Evolutionary conservation across 2,888 invertebrate species (phyloP).

Genomic region (Campoplex nolae): DNA sequence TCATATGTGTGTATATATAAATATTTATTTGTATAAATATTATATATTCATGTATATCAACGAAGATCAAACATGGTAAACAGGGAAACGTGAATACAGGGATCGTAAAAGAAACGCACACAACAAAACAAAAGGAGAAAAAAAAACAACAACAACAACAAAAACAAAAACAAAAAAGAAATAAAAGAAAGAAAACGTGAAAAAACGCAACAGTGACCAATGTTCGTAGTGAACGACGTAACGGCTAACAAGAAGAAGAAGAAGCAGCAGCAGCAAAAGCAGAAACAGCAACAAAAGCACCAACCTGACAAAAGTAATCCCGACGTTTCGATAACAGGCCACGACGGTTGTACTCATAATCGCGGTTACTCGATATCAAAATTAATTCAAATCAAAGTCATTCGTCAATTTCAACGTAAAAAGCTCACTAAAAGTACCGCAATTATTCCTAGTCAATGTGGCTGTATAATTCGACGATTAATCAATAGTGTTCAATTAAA

Average conservation of each 20-base stretch:
- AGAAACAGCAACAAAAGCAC: constrained; percentile 51
- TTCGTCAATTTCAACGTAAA: constrained; percentile 71
- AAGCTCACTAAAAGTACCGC: constrained; percentile 70
- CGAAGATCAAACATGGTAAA: constrained; percentile 54
- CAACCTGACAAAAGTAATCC: constrained; percentile 43
- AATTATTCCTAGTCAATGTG: constrained; percentile 72
- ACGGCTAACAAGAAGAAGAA: constrained; percentile 55
- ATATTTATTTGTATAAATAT: constrained; percentile 29
- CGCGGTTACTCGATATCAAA: constrained; percentile 54
- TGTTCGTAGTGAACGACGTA: constrained; percentile 66
- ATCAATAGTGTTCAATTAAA: constrained; percentile 79
- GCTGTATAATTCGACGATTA: constrained; percentile 77
- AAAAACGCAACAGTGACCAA: constrained; percentile 68
- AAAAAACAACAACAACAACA: not conserved
- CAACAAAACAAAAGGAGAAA: constrained; percentile 21
- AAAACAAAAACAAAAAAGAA: not conserved
- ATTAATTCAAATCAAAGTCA: constrained; percentile 64
- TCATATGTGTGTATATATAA: constrained; percentile 9
- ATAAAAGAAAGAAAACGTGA: constrained; percentile 36
- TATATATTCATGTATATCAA: constrained; percentile 33
- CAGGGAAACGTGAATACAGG: constrained; percentile 62
- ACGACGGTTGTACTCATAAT: constrained; percentile 47
- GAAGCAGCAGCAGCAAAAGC: constrained; percentile 39
- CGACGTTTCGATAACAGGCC: constrained; percentile 50
- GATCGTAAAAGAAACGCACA: constrained; percentile 59